Conservation (phyloP, 2,888 invertebrate genomes). For the Chaitophorus viminalis region DNA sequence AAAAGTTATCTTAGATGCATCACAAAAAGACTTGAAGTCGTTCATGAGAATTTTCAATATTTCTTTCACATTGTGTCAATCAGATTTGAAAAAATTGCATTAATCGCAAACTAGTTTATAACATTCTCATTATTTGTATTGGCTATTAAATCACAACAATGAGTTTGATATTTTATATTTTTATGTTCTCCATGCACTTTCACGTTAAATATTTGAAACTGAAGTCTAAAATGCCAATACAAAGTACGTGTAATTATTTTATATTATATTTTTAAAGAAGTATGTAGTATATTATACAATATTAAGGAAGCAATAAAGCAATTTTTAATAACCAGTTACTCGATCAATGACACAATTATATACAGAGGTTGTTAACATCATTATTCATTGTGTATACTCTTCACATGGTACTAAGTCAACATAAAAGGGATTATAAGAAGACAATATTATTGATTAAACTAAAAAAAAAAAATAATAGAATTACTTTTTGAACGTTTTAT, state of each 20-base stretch:
- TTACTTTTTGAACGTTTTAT: neutral
- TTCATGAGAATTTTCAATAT: too few species aligned
- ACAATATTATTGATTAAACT: neutral
- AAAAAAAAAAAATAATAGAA: neutral
- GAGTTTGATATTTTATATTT: neutral
- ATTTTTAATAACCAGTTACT: neutral
- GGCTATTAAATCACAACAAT: too few species aligned
- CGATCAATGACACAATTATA: neutral
- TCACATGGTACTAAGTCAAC: neutral
- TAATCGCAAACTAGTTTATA: too few species aligned
- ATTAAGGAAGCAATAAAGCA: neutral
- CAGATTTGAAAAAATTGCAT: too few species aligned
- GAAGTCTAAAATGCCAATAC: neutral
- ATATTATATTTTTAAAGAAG: neutral
- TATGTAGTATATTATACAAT: neutral
- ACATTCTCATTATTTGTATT: too few species aligned
- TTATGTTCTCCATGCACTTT: neutral
- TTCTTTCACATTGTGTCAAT: too few species aligned
- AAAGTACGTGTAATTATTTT: neutral
- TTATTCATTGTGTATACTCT: neutral
- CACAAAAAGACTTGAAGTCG: too few species aligned
- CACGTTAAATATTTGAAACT: neutral
- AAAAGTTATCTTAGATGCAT: too few species aligned
- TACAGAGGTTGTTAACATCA: neutral
- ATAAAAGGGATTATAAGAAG: neutral